phyloP scores from a whole-genome alignment of 2,888 invertebrate species.

The Corythucha ciliata region DNA sequence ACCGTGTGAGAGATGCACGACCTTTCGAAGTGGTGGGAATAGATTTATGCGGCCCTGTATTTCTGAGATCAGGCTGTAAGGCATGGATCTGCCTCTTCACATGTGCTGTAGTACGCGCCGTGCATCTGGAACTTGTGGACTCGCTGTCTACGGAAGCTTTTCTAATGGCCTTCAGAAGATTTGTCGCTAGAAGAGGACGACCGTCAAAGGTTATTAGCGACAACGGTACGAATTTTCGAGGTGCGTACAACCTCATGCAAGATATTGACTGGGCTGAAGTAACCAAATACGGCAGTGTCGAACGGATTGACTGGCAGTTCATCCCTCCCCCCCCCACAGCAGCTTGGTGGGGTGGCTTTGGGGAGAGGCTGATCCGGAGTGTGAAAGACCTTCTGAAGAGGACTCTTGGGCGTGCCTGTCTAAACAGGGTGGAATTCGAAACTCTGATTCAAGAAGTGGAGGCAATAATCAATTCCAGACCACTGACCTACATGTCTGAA shows the following conservation, averaged over 20 bases:
- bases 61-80: background rate
- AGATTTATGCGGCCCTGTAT: conserved; percentile 6
- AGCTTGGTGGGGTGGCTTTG: conserved; percentile 16
- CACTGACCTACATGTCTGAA: conserved; percentile 21
- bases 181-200: conserved; percentile 32
- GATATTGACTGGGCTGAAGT: conserved; percentile 2
- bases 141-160: conserved; percentile 7
- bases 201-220: conserved; percentile 39
- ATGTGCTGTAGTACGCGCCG: conserved; percentile 6
- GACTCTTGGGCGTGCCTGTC: conserved; percentile 13
- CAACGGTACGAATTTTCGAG: conserved; percentile 41
- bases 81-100: conserved; percentile 11
- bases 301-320: conserved; percentile 36
- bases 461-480: conserved; percentile 18
- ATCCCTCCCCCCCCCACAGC: conserved; percentile 9
- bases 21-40: conserved; percentile 4
- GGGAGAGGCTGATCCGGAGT: conserved; percentile 17
- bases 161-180: conserved; percentile 6
- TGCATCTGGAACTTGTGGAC: conserved; percentile 8
- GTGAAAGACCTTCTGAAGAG: conserved; percentile 22
- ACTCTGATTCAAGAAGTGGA: conserved; percentile 26
- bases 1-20: background rate
- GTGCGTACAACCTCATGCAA: conserved; percentile 38
- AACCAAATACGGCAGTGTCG: background rate
- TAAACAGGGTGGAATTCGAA: conserved; percentile 18